Conservation (phyloP, 2,888 invertebrate species). For the Drosophila mimetica region DNA sequence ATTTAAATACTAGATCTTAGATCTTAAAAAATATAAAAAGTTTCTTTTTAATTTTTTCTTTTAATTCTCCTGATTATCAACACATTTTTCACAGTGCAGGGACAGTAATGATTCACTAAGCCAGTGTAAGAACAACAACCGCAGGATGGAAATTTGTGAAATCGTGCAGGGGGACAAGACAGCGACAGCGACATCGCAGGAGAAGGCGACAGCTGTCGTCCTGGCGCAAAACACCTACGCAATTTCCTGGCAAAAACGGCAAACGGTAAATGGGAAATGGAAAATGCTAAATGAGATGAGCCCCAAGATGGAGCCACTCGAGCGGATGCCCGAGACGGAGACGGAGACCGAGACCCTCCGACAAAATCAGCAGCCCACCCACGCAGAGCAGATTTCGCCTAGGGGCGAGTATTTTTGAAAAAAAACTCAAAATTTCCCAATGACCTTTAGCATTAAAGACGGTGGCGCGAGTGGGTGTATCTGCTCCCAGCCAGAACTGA, state of each 20-base stretch:
- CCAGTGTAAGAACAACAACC: conserved; percentile 54
- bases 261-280: conserved; percentile 54
- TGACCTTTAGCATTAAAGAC: conserved; percentile 72
- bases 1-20: too few relatives aligned
- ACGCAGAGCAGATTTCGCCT: conserved; percentile 25
- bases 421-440: conserved; percentile 65
- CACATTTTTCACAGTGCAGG: conserved; percentile 34
- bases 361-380: conserved; percentile 43
- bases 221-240: conserved; percentile 72
- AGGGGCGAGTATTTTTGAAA: conserved; percentile 56
- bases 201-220: conserved; percentile 40
- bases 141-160: conserved; percentile 60
- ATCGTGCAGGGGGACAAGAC: conserved; percentile 27
- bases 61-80: too few relatives aligned
- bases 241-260: conserved; percentile 70
- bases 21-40: too few relatives aligned
- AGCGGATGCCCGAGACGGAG: conserved; percentile 39
- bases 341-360: neutral
- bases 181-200: conserved; percentile 6
- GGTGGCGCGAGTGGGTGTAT: conserved; percentile 40
- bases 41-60: too few relatives aligned
- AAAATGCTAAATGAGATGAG: conserved; percentile 66
- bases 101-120: conserved; percentile 70
- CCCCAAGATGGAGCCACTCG: conserved; percentile 41
- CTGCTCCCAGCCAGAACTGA: conserved; percentile 31